Evolutionary conservation across 2,113 vertebrate genomes (phyloP), one percentile per base, ranked within the genome.

Genomic region (Zosterops hypoxanthus): DNA sequence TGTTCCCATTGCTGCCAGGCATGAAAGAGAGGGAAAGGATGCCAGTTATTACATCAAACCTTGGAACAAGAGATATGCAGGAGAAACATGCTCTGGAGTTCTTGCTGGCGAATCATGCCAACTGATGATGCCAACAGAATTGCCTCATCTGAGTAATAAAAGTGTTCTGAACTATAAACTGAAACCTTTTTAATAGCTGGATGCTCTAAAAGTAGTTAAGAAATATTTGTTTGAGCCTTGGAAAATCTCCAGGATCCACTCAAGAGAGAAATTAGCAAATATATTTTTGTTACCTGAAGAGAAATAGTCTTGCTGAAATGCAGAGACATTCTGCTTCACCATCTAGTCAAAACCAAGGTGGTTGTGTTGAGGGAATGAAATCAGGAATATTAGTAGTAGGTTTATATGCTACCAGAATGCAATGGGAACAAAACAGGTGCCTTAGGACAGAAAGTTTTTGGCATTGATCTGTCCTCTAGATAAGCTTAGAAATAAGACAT

Each of bases 241-340:
- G 97, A 97, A 96, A 92, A 18, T 60, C 59, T 98, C 98, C 97
- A 97, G 95, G 91, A 97, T 39, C 24, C 87, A 95, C 91, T 97
- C 71, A 28, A 92, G 95, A 97, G 93, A 81, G 91, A 97, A 98
- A 97, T 97, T 93, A 97, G 96, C 95, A 98, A 98, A 97, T 97
- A 96, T 96, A 75, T 96, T 96, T 96, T 95, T 94, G 95, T 96
- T 97, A 95, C 92, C 92, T 96, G 42, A 22, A 57, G 94, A 78
- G 12, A 97, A 98, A 96, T 94, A 95, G 73, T 97, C 92, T 96
- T 89, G 84, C 93, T 97, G 86, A 97, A 97, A 88, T 78, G 42
- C 23, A 18, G 47, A 86, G 46, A 50, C 0, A 0, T 73, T 83
- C 59, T 95, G 91, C 75, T 77, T 94, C 87, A 65, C 57, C 81